Percentiles rank a stretch among this genome's conserved stretches.
Conservation (phyloP, 1,140 invertebrate species). For the Tetragonula clypearis region DNA sequence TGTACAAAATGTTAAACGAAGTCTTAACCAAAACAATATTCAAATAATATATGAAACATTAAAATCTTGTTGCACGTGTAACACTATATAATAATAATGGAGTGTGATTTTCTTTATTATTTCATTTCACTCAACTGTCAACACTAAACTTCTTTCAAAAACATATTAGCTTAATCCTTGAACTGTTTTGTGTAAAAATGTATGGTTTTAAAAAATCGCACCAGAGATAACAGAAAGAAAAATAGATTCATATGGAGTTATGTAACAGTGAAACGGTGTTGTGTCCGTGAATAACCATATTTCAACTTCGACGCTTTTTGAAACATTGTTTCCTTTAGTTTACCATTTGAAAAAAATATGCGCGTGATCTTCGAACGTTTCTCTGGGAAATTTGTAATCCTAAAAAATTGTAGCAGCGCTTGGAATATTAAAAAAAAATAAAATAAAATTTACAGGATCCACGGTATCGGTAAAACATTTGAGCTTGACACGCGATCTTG, state of each 20-base stretch:
- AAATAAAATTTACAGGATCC: not conserved
- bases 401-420: not conserved
- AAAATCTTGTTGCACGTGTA: too few species aligned
- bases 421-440: not conserved
- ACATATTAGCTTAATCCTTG: not conserved
- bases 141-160: too few species aligned
- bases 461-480: not conserved
- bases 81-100: too few species aligned
- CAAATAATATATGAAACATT: too few species aligned
- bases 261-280: not conserved
- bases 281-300: not conserved
- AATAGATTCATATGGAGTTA: not conserved
- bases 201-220: not conserved
- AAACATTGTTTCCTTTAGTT: not conserved
- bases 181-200: not conserved
- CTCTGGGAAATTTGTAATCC: not conserved
- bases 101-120: too few species aligned
- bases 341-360: not conserved
- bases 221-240: not conserved
- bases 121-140: too few species aligned
- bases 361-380: not conserved
- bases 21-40: too few species aligned
- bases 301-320: not conserved
- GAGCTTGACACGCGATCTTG: too few species aligned
- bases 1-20: too few species aligned